Conservation (phyloP, 2,888 invertebrate species). For the Trisateles emortualis region DNA sequence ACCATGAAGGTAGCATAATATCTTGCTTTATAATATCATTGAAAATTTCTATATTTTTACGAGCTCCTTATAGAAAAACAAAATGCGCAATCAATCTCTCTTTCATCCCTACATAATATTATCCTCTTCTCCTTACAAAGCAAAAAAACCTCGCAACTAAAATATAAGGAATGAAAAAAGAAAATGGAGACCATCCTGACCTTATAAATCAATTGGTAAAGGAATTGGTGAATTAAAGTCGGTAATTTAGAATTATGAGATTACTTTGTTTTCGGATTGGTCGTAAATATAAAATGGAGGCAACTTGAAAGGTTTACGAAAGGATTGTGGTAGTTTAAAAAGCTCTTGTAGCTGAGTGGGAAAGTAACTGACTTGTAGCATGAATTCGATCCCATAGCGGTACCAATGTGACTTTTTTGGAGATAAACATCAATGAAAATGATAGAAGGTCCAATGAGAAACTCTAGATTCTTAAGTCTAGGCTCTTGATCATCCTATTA, state of each 20-base stretch:
- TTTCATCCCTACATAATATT: background rate
- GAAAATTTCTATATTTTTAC: background rate
- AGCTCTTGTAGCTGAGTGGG: no score
- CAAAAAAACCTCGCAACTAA: conserved; percentile 14
- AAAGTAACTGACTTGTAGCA: no score
- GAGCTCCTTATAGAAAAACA: background rate
- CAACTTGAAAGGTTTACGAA: no score
- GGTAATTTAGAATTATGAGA: conserved; percentile 45
- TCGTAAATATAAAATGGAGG: conserved; percentile 38
- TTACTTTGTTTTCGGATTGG: conserved; percentile 33
- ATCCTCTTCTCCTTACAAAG: conserved; percentile 7
- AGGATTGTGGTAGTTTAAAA: no score
- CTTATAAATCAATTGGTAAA: conserved; percentile 37
- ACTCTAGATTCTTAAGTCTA: no score
- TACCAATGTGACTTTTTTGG: no score
- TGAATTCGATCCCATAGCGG: no score
- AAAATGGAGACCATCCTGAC: conserved; percentile 6
- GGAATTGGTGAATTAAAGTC: conserved; percentile 48
- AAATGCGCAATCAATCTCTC: conserved; percentile 8
- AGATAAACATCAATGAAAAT: no score
- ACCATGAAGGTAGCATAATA: no score
- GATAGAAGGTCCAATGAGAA: no score
- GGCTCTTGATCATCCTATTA: no score
- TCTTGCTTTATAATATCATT: background rate
- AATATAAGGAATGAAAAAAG: conserved; percentile 22